Conservation (phyloP, 2,888 invertebrate genomes). For the Proisotoma minuta region DNA sequence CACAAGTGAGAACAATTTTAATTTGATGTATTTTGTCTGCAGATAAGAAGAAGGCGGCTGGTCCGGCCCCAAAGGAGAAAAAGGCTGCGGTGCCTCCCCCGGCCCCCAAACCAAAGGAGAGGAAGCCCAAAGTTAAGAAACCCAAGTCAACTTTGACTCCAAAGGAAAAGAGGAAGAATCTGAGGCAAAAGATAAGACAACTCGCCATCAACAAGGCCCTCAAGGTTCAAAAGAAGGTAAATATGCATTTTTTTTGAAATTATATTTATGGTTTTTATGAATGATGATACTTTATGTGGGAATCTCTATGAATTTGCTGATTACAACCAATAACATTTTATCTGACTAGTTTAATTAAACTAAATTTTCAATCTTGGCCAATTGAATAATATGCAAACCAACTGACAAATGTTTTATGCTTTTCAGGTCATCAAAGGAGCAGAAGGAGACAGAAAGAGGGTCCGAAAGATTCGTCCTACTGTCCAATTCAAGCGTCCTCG, state of each 20-base stretch:
- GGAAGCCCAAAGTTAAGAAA: conserved; percentile 54
- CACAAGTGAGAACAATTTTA: background rate
- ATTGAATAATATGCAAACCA: background rate
- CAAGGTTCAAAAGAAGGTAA: conserved; percentile 80
- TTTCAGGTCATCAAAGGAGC: conserved; percentile 81
- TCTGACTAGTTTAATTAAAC: conserved; percentile 24
- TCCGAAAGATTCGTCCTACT: conserved; percentile 85
- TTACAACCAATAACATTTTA: background rate
- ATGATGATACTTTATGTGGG: conserved; percentile 55
- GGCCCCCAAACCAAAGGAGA: conserved; percentile 50
- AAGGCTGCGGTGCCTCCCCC: background rate
- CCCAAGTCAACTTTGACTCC: conserved; percentile 29
- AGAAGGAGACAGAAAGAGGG: conserved; percentile 68
- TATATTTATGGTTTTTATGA: background rate
- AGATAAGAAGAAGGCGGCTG: background rate
- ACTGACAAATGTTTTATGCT: background rate
- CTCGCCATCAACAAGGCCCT: conserved; percentile 68
- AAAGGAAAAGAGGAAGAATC: conserved; percentile 29
- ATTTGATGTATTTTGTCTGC: background rate
- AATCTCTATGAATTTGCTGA: conserved; percentile 56
- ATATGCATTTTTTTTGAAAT: conserved; percentile 10
- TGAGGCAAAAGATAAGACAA: conserved; percentile 46
- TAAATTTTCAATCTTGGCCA: background rate
- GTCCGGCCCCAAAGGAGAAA: background rate
- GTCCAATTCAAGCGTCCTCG: conserved; percentile 94